Conservation (phyloP, 37 sponge, comb jelly and placozoan species). For the Chondrosia reniformis region DNA sequence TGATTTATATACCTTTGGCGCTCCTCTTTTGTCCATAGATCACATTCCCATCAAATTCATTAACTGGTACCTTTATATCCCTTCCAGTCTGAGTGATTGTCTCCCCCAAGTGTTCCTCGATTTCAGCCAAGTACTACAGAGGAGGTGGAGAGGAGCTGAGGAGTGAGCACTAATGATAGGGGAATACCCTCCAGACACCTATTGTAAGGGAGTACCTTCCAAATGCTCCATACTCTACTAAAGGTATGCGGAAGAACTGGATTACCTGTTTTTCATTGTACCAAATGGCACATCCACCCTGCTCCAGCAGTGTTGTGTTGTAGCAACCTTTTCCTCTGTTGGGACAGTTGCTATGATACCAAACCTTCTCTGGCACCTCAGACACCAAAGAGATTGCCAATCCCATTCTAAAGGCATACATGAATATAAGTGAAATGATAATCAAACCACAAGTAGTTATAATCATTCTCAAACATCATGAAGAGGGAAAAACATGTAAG, state of each 20-base stretch:
- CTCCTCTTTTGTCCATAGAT: constrained; percentile 78
- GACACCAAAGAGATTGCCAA: constrained; percentile 90
- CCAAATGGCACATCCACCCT: constrained; percentile 97
- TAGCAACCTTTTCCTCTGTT: constrained; percentile 81
- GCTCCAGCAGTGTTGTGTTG: constrained; percentile 78
- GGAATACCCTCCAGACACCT: neutral
- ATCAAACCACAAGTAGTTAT: no score
- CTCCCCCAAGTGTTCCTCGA: constrained; percentile 84
- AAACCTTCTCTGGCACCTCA: constrained; percentile 89
- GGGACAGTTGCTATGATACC: constrained; percentile 91
- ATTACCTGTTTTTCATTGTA: constrained; percentile 81
- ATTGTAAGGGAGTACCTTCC: no score
- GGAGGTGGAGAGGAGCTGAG: neutral
- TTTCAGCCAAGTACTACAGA: constrained; percentile 62
- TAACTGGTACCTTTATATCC: constrained; percentile 60
- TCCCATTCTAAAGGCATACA: no score
- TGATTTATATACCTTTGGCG: no score
- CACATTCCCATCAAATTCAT: constrained; percentile 94
- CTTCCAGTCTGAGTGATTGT: constrained; percentile 60
- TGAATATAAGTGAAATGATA: no score
- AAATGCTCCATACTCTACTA: no score
- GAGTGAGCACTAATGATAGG: neutral
- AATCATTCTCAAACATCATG: no score
- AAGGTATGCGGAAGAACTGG: neutral
- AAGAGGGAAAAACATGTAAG: no score